Evolutionary conservation across 1,140 invertebrate species (phyloP), one percentile per base, ranked within the genome.

Genomic region (Xylocopa sonorina): DNA sequence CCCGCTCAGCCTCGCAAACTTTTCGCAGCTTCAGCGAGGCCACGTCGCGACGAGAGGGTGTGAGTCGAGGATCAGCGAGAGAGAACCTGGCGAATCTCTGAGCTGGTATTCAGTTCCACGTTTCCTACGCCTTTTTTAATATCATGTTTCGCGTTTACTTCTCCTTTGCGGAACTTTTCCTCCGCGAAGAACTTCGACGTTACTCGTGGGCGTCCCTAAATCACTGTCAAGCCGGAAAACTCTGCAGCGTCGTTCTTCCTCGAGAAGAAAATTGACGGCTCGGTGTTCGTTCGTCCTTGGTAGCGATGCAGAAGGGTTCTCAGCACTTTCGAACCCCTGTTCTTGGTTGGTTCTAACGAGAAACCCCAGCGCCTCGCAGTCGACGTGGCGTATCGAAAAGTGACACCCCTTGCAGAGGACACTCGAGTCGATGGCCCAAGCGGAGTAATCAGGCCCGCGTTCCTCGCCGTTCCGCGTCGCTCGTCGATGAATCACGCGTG

Each of bases 401-500:
- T 3, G 29, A 21, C 27, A 46, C 21, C 64, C 48, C 21, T n/a
- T 32, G 24, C 41, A 27, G 41, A 18, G 24, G 67, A 24, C 68
- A 4, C 34, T 51, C 14, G 73, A 87, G 74, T 88, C 82, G 89
- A 88, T 85, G 84, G 71, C 51, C 51, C 64, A 79, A 64, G n/a
- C n/a, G n/a, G n/a, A 81, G 67, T 82, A 90, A 91, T 91, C 90
- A 90, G 83, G 77, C 14, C 38, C 84, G 66, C 87, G 86, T 87
- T 89, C 85, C 83, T 84, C 82, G 82, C 81, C 76, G 78, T 87
- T 89, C 85, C 83, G 85, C 82, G 82, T 82, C 76, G 78, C 83
- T 86, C 68, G 78, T 10, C 87, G 82, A 88, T 90, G 83, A 90
- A 90, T 90, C 88, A 90, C 87, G 74, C 83, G 76, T 76, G 63